Percentiles rank a stretch among this genome's conserved stretches.
phyloP scores from a whole-genome alignment of 2,888 invertebrate species.

The Tetanocera ferruginea region DNA sequence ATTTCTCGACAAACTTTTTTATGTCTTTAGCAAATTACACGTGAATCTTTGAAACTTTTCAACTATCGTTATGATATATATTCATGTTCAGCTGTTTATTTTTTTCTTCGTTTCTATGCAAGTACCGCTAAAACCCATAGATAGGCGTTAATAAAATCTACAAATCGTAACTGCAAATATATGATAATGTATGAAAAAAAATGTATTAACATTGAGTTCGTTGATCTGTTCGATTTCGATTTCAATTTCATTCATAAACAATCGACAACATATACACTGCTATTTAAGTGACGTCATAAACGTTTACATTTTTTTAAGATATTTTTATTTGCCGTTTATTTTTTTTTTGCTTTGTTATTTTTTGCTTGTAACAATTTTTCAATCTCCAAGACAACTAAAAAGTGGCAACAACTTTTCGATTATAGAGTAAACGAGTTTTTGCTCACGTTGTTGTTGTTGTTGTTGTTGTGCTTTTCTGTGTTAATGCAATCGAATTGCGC shows the following conservation, averaged over 20 bases:
- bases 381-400: slow-evolving; percentile 21
- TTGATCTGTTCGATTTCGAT: slow-evolving; percentile 5
- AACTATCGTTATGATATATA: too few species aligned
- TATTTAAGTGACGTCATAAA: slow-evolving; percentile 29
- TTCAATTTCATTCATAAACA: slow-evolving; percentile 30
- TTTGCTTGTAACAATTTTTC: slow-evolving; percentile 16
- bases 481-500: slow-evolving; percentile 34
- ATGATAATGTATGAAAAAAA: too few species aligned
- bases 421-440: slow-evolving; percentile 38
- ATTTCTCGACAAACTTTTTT: too few species aligned
- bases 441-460: slow-evolving; percentile 12
- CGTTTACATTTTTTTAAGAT: slow-evolving; percentile 2
- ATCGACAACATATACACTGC: neutral
- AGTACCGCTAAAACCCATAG: too few species aligned
- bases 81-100: too few species aligned
- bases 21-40: too few species aligned
- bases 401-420: slow-evolving; percentile 30
- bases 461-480: slow-evolving; percentile 25
- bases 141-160: too few species aligned
- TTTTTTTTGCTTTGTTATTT: slow-evolving; percentile 15
- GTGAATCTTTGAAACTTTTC: too few species aligned
- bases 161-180: too few species aligned
- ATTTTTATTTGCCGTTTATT: slow-evolving; percentile 1
- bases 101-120: too few species aligned
- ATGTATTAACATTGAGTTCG: too few species aligned